Evolutionary conservation across 2,113 vertebrate species (phyloP).

Genomic region (Panurus biarmicus): DNA sequence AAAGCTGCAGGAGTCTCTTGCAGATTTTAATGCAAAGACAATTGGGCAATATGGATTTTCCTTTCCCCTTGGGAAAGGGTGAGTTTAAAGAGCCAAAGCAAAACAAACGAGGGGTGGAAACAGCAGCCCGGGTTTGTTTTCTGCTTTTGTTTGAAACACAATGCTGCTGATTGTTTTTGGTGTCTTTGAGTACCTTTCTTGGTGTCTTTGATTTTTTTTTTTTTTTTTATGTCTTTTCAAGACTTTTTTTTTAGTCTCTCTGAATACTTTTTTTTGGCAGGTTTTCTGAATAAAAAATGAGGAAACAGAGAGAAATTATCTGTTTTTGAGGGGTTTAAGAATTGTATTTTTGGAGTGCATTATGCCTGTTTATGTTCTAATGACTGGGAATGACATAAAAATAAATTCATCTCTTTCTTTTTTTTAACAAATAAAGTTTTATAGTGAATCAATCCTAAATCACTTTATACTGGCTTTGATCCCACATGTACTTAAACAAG

Average conservation of each 20-base stretch:
- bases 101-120: neutral
- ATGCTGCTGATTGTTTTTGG: neutral
- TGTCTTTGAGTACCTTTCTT: neutral
- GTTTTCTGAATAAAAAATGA: neutral
- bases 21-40: conserved; percentile 12
- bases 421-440: neutral
- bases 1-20: neutral
- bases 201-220: neutral
- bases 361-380: neutral
- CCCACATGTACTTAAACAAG: neutral
- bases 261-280: neutral
- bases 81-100: neutral
- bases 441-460: neutral
- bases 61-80: neutral
- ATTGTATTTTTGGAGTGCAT: neutral
- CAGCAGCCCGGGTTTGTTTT: neutral
- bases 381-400: neutral
- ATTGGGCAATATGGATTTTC: neutral
- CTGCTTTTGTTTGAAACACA: neutral
- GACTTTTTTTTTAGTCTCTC: neutral
- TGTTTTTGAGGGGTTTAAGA: neutral
- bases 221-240: too few species aligned
- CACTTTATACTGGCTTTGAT: neutral
- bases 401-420: neutral
- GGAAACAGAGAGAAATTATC: neutral